Conservation (phyloP, 2,797 vertebrate species). For the Pseudochromis fuscus region DNA sequence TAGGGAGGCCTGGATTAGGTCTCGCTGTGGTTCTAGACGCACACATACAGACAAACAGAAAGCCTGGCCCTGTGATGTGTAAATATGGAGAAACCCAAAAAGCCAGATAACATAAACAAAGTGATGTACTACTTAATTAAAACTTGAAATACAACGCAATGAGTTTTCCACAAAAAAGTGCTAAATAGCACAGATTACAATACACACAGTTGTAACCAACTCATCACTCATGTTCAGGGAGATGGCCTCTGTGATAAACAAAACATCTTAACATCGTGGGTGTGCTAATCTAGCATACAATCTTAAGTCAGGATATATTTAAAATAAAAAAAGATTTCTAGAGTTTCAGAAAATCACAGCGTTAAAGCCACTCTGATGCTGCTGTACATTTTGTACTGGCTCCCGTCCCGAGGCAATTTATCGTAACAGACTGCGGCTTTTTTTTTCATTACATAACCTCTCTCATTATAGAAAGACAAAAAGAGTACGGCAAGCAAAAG, state of each 20-base stretch:
- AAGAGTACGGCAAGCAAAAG: slow-evolving; percentile 10
- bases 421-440: slow-evolving; percentile 5
- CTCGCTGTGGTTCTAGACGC: slow-evolving; percentile 65
- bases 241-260: slow-evolving; percentile 61
- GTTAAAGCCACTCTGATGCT: slow-evolving; percentile 20
- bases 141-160: slow-evolving; percentile 54
- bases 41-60: slow-evolving; percentile 48
- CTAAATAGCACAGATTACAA: slow-evolving; percentile 67
- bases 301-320: slow-evolving; percentile 38
- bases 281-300: slow-evolving; percentile 39
- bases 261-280: slow-evolving; percentile 51
- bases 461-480: slow-evolving; percentile 39
- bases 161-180: slow-evolving; percentile 68
- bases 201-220: slow-evolving; percentile 57
- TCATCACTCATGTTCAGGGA: slow-evolving; percentile 74
- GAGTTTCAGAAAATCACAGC: slow-evolving; percentile 19
- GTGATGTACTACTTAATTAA: slow-evolving; percentile 64
- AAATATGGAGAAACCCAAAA: slow-evolving; percentile 59
- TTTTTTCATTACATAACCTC: slow-evolving; percentile 24
- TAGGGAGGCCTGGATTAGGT: slow-evolving; percentile 75
- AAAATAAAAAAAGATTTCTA: slow-evolving; percentile 30
- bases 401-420: slow-evolving; percentile 27
- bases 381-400: slow-evolving; percentile 27
- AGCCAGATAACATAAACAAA: slow-evolving; percentile 67
- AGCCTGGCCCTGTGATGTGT: slow-evolving; percentile 64